Evolutionary conservation across 2,113 vertebrate species (phyloP), one percentile per base, ranked within the genome.

Genomic region (Catharus fuscescens): DNA sequence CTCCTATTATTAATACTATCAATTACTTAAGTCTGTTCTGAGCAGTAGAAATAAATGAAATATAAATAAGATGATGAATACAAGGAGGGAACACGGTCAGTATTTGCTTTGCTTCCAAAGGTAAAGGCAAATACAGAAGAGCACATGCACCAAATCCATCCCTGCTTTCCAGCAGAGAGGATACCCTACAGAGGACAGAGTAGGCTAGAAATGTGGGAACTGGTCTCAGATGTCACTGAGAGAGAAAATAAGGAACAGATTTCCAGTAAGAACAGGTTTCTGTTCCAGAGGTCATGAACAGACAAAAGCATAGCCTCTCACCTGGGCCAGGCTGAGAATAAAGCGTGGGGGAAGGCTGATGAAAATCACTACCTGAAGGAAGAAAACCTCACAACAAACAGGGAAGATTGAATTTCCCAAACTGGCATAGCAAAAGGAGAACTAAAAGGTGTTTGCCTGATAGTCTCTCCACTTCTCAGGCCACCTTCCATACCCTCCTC

Each of bases 11-110:
- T 95, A 76, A 53, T 69, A 40, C n/a, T 82, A 77, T 19, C 50
- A 83, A 52, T 85, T 82, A 80, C 50, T 70, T 88, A 73, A 66
- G 32, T 80, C 87, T 91, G 52, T 90, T 87, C 84, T n/a, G 50
- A 85, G 62, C 72, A 80, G 64, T 44, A 93, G 87, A 90, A 93
- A 91, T 64, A 92, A 86, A 95, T 70, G 6, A 93, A 85, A 94
- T 54, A 57, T 77, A 82, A 80, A 87, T 82, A 54, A 77, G 47
- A 25, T 66, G 47, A 70, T 66, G 38, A 87, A 81, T 70, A 83
- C 8, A 70, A 59, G 38, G 42, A 93, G 29, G 25, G 44, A 77
- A 77, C 23, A 69, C 1, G 1, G 25, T 61, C 42, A 42, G 74
- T 92, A 67, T 83, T 87, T 81, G 64, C 24, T 76, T 87, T 91